phyloP scores from a whole-genome alignment of 2,113 vertebrate species.

The Zootoca vivipara region DNA sequence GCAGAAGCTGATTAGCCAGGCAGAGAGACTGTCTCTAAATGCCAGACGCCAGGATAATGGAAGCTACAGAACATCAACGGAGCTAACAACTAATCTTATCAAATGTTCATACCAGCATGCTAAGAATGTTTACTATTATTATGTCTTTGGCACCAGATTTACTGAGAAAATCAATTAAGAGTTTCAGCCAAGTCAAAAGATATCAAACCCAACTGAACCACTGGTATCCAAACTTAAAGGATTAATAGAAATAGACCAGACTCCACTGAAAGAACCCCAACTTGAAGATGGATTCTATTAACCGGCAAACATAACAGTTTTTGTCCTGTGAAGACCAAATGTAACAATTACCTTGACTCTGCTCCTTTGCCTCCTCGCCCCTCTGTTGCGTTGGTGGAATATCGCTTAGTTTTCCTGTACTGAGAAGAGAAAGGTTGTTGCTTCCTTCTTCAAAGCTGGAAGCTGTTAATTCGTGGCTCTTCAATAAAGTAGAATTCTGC shows the following conservation, averaged over 20 bases:
- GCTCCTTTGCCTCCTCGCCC: slow-evolving; percentile 5
- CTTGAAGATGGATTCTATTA: neutral
- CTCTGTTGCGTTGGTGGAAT: neutral
- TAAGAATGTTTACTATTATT: neutral
- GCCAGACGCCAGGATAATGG: neutral
- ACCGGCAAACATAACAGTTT: neutral
- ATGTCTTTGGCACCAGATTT: neutral
- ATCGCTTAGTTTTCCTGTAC: neutral
- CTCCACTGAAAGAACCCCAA: neutral
- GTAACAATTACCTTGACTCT: slow-evolving; percentile 2
- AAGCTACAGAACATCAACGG: neutral
- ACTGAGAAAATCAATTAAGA: neutral
- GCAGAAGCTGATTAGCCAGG: neutral
- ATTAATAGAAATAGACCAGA: neutral
- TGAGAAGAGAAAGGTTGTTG: neutral
- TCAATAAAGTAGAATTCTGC: slow-evolving; percentile 55
- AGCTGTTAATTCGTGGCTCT: neutral
- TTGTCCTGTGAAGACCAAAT: neutral
- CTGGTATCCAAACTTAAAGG: neutral
- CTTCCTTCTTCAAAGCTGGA: neutral
- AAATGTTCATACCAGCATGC: neutral
- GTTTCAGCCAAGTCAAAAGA: neutral
- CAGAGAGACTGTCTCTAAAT: neutral
- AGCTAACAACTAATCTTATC: neutral
- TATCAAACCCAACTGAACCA: neutral